These are phyloP conservation scores for Stegodyphus mimosarum DNA, from an alignment of 1,140 invertebrate genomes.

Conservation along the genomic window DNA sequence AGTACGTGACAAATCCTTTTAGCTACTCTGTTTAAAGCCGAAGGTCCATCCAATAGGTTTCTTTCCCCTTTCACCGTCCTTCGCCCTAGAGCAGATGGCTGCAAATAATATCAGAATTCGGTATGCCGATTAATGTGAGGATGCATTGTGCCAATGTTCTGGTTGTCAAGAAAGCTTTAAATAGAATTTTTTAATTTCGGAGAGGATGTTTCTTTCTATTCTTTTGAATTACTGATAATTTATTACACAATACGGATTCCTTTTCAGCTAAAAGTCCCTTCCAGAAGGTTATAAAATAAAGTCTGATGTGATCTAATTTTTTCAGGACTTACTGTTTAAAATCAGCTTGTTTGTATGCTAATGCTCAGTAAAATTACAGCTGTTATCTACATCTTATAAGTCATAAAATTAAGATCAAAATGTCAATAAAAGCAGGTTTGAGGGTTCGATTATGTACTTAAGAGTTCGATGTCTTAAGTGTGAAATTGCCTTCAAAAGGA, in stretches of 20 bases:
- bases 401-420: too few relatives aligned
- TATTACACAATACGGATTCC: not conserved
- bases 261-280: too few relatives aligned
- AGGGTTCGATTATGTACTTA: too few relatives aligned
- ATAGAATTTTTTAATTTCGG: not conserved
- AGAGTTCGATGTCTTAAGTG: too few relatives aligned
- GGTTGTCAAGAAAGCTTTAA: not conserved
- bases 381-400: too few relatives aligned
- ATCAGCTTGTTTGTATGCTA: not conserved
- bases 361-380: not conserved
- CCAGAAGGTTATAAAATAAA: too few relatives aligned
- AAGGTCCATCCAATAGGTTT: not conserved
- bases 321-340: not conserved
- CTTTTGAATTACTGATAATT: not conserved
- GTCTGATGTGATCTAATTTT: too few relatives aligned
- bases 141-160: not conserved
- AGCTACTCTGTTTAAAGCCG: not conserved
- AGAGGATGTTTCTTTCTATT: not conserved
- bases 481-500: too few relatives aligned
- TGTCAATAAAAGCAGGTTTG: too few relatives aligned
- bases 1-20: not conserved
- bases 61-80: not conserved
- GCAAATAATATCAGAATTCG: not conserved
- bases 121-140: not conserved
- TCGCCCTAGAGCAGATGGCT: slow-evolving; percentile 33